Percentiles rank a stretch among this genome's conserved stretches.
phyloP scores from a whole-genome alignment of 2,113 vertebrate genomes.

The Corydoras maculifer region DNA sequence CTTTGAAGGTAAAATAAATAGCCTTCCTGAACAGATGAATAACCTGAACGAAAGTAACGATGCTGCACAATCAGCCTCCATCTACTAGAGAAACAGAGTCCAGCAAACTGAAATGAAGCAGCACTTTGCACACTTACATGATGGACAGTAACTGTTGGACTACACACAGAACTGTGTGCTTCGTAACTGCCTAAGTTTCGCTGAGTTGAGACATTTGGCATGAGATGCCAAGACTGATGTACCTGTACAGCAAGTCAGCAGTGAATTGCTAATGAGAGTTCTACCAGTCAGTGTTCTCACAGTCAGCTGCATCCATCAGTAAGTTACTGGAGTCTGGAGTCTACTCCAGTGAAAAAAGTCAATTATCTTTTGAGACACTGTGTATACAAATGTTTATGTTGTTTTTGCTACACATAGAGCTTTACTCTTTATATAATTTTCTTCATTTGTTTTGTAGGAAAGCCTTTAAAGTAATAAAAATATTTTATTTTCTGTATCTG shows the following conservation, averaged over 20 bases:
- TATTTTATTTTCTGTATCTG: too few relatives aligned
- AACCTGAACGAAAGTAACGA: too few relatives aligned
- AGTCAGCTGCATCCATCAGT: neutral
- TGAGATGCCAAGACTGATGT: neutral
- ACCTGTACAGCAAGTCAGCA: neutral
- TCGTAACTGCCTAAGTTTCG: neutral
- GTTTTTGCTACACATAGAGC: too few relatives aligned
- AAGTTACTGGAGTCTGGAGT: neutral
- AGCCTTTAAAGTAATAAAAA: too few relatives aligned
- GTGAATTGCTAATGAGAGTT: slow-evolving; percentile 8
- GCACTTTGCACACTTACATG: neutral
- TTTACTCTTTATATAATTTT: too few relatives aligned
- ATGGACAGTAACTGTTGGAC: neutral
- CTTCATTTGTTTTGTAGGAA: too few relatives aligned
- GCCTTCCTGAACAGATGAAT: too few relatives aligned
- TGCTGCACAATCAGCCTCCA: too few relatives aligned
- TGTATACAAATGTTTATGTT: too few relatives aligned
- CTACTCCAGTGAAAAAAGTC: too few relatives aligned
- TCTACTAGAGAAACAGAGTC: neutral
- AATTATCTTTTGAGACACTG: too few relatives aligned
- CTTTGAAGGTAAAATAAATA: too few relatives aligned
- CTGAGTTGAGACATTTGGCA: neutral
- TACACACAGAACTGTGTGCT: slow-evolving; percentile 1
- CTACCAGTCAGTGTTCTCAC: neutral
- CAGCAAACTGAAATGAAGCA: neutral